Conservation (phyloP, 1,140 invertebrate genomes). For the Hirudo medicinalis region DNA sequence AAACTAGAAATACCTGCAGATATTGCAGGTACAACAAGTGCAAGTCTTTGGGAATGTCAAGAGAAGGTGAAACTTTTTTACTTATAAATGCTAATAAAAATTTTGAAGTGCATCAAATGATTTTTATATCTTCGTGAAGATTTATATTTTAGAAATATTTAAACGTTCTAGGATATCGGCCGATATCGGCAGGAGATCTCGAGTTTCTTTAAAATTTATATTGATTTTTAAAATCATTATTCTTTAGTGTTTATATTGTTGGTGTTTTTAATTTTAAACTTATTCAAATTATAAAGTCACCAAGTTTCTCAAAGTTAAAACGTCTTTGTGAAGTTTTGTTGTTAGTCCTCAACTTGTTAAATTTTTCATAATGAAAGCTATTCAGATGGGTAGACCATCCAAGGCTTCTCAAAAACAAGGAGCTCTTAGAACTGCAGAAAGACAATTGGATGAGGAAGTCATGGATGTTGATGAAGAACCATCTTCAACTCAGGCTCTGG, state of each 20-base stretch:
- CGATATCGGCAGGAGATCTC: no score
- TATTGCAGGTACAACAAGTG: slow-evolving; percentile 83
- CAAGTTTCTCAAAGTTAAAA: no score
- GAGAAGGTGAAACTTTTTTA: slow-evolving; percentile 47
- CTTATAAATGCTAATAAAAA: neutral
- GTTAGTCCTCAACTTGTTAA: neutral
- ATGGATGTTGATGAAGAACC: slow-evolving; percentile 6
- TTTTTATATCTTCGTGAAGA: neutral
- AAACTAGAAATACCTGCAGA: slow-evolving; percentile 86
- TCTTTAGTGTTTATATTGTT: neutral
- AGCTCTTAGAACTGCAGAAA: neutral
- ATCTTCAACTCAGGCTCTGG: neutral
- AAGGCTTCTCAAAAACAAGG: slow-evolving; percentile 11
- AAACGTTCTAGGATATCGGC: no score
- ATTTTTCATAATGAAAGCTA: neutral
- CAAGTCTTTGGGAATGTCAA: slow-evolving; percentile 83
- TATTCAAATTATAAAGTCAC: no score
- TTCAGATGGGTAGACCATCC: slow-evolving; percentile 21
- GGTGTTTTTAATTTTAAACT: no score
- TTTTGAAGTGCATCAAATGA: no score
- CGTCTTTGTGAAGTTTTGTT: no score
- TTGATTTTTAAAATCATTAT: slow-evolving; percentile 5
- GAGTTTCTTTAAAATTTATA: no score
- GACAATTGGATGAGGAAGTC: slow-evolving; percentile 1
- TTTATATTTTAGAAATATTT: no score